phyloP scores from a whole-genome alignment of 64 coral and sea anemone genomes.

The Platygyra sinensis region DNA sequence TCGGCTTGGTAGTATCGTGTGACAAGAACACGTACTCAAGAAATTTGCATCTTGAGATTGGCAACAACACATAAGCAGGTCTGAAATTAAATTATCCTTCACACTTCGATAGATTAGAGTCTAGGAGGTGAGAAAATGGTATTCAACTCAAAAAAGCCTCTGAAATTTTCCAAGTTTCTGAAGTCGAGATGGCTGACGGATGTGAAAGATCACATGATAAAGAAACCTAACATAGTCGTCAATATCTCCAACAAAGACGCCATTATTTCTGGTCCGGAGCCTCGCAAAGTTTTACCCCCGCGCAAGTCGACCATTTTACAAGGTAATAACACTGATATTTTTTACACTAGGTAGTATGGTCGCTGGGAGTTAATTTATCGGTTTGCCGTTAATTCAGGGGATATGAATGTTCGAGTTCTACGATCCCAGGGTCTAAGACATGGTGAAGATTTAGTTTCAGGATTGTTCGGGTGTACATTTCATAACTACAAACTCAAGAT shows the following conservation, averaged over 20 bases:
- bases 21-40: no score
- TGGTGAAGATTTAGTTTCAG: no score
- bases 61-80: no score
- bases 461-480: no score
- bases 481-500: no score
- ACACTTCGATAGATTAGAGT: neutral
- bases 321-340: constrained; percentile 44
- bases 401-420: no score
- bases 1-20: no score
- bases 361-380: neutral
- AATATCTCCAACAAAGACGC: constrained; percentile 62
- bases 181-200: constrained; percentile 61
- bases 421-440: no score
- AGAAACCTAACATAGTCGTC: constrained; percentile 65
- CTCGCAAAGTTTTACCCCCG: constrained; percentile 47
- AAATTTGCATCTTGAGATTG: no score
- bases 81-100: neutral
- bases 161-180: constrained; percentile 69
- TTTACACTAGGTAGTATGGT: neutral
- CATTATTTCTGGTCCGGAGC: constrained; percentile 22
- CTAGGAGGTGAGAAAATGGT: neutral
- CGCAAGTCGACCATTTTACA: constrained; percentile 61
- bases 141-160: neutral
- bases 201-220: constrained; percentile 41
- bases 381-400: no score